A percentile compares a stretch with the other conserved stretches of the same genome.
Evolutionary conservation across 2,797 vertebrate genomes (phyloP).

Genomic region (Vespertilio murinus): DNA sequence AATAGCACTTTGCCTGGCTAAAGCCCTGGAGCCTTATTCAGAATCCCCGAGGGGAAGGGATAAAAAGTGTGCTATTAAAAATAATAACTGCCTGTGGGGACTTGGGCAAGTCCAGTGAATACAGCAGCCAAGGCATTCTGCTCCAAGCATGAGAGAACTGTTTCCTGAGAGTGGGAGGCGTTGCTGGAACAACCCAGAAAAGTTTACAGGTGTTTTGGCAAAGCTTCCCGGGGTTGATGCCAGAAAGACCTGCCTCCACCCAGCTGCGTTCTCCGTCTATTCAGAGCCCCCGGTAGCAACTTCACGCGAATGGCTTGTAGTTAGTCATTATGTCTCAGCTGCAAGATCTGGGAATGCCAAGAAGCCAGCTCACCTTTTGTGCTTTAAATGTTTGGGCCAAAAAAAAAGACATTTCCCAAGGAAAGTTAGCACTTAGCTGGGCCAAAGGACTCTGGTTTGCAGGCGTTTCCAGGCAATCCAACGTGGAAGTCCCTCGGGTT

Average conservation of each 20-base stretch:
- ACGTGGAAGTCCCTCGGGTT: conserved; percentile 32
- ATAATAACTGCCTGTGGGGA: background rate
- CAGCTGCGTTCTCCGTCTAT: conserved; percentile 52
- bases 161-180: background rate
- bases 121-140: background rate
- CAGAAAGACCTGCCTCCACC: conserved; percentile 60
- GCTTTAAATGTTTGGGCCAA: conserved; percentile 60
- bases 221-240: background rate
- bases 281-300: conserved; percentile 30
- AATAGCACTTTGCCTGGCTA: background rate
- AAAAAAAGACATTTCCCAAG: conserved; percentile 42
- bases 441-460: background rate
- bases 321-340: conserved; percentile 72
- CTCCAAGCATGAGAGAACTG: background rate
- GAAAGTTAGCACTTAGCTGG: conserved; percentile 36
- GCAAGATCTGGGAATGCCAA: conserved; percentile 62
- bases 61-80: conserved; percentile 15
- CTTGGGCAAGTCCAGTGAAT: conserved; percentile 1
- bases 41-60: background rate
- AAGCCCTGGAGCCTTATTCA: background rate
- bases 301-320: conserved; percentile 47
- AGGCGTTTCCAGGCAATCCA: background rate
- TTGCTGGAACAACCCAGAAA: background rate
- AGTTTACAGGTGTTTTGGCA: conserved; percentile 65
- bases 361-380: conserved; percentile 62